Conservation (phyloP, 2,113 vertebrate species). For the Agapornis roseicollis region DNA sequence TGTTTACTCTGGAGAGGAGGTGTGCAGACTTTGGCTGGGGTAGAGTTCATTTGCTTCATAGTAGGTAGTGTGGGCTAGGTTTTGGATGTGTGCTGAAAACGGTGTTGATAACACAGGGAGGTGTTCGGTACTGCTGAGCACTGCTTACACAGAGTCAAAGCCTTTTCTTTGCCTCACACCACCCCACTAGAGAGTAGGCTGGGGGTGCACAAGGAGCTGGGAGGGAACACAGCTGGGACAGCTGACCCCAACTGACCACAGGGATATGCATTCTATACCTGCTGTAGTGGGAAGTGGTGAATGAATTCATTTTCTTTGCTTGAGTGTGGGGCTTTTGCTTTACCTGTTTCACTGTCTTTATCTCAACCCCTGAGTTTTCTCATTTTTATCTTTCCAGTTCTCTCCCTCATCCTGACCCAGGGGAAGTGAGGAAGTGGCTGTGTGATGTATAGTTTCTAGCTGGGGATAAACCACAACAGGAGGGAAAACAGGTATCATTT, state of each 20-base stretch:
- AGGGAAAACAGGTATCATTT: not conserved
- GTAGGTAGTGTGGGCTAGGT: not conserved
- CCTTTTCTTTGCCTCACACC: not conserved
- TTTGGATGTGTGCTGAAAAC: not conserved
- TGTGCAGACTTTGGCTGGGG: not conserved
- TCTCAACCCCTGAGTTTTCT: not conserved
- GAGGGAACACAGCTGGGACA: not conserved
- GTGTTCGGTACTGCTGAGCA: not conserved
- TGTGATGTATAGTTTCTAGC: not conserved
- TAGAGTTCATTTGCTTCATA: not conserved
- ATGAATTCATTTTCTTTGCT: not conserved
- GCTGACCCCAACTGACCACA: not conserved
- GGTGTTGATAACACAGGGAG: not conserved
- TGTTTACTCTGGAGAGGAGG: not conserved
- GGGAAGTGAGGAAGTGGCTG: not conserved
- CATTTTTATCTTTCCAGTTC: not conserved
- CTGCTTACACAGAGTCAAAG: not conserved
- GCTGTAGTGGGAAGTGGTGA: not conserved
- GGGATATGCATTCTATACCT: not conserved
- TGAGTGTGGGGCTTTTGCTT: not conserved
- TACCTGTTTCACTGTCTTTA: not conserved
- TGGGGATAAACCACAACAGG: not conserved
- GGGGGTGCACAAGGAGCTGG: not conserved
- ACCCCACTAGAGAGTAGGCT: not conserved
- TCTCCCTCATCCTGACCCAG: not conserved